A percentile compares a stretch with the other conserved stretches of the same genome.
phyloP scores from a whole-genome alignment of 2,888 invertebrate genomes.

The Cepaea hortensis region DNA sequence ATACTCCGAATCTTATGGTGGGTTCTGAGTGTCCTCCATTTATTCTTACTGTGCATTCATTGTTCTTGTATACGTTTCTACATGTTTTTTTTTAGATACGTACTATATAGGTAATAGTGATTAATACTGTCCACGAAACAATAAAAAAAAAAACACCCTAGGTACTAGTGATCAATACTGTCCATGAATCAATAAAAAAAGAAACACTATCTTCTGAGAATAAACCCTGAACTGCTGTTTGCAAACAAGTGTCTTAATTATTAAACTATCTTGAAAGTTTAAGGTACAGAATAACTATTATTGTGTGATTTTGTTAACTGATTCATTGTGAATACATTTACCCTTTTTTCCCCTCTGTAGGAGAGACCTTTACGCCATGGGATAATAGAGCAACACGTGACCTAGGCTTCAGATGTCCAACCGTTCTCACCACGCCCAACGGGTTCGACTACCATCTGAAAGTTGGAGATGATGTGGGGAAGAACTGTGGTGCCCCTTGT shows the following conservation, averaged over 20 bases:
- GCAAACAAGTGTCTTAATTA: too few species aligned
- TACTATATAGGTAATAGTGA: background rate
- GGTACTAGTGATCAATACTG: background rate
- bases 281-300: background rate
- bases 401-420: slow-evolving; percentile 90
- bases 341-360: background rate
- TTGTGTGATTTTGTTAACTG: background rate
- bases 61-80: too few species aligned
- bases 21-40: too few species aligned
- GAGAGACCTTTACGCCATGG: background rate
- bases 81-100: background rate
- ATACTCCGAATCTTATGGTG: too few species aligned
- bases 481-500: slow-evolving; percentile 84
- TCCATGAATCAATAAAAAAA: background rate
- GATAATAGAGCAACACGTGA: slow-evolving; percentile 74
- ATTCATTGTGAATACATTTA: background rate
- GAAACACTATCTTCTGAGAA: too few species aligned
- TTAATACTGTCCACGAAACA: background rate
- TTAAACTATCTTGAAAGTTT: too few species aligned
- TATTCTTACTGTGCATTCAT: too few species aligned
- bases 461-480: slow-evolving; percentile 72
- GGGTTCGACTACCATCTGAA: slow-evolving; percentile 87
- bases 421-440: slow-evolving; percentile 88
- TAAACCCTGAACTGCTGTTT: too few species aligned
- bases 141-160: background rate